These are phyloP conservation scores for Drosophila trichaetosa DNA, from an alignment of 2,888 invertebrate species.

Conservation along the genomic window DNA sequence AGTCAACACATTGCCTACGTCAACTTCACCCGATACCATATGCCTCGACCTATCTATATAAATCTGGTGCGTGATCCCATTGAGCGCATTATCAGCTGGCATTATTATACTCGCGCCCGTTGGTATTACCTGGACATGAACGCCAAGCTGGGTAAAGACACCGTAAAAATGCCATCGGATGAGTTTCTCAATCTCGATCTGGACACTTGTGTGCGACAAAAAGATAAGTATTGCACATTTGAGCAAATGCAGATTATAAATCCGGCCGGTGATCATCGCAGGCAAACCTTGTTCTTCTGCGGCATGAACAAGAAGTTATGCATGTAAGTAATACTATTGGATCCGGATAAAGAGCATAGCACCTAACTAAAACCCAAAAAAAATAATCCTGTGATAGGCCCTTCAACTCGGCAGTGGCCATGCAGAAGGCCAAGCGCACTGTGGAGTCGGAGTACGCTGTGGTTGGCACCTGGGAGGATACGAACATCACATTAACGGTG, in stretches of 20 bases:
- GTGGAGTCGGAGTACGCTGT: conserved; percentile 95
- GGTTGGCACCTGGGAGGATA: conserved; percentile 94
- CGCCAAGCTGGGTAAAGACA: conserved; percentile 87
- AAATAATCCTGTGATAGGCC: conserved; percentile 87
- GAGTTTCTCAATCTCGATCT: conserved; percentile 94
- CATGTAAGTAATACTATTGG: conserved; percentile 87
- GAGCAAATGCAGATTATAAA: conserved; percentile 91
- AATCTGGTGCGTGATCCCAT: conserved; percentile 95
- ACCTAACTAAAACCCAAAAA: background rate
- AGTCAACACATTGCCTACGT: conserved; percentile 95
- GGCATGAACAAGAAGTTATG: conserved; percentile 92
- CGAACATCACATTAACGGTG: conserved; percentile 93
- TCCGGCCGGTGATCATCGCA: conserved; percentile 93
- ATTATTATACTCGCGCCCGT: conserved; percentile 94
- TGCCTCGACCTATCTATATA: conserved; percentile 94
- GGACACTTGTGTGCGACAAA: conserved; percentile 92
- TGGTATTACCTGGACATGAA: conserved; percentile 91
- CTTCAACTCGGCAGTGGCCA: conserved; percentile 92
- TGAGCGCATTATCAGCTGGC: conserved; percentile 96
- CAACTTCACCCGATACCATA: conserved; percentile 92
- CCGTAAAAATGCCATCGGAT: conserved; percentile 73
- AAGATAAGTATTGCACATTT: conserved; percentile 92
- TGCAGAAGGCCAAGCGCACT: conserved; percentile 93
- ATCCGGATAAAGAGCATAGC: background rate
- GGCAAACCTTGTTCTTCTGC: conserved; percentile 95